phyloP scores from a whole-genome alignment of 2,113 vertebrate genomes.

The Colossoma macropomum region DNA sequence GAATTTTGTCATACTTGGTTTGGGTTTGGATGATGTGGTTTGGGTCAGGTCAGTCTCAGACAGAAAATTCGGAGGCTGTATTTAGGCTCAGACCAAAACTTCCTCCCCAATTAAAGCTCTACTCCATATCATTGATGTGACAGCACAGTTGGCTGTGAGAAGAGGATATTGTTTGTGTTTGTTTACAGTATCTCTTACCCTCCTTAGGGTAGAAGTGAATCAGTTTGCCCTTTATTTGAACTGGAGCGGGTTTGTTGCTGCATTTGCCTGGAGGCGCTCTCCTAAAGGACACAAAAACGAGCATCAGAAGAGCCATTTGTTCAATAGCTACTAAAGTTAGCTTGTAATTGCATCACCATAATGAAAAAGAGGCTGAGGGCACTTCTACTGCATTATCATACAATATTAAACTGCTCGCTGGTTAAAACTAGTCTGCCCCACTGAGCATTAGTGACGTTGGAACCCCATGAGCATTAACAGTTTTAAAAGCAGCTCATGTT shows the following conservation, averaged over 20 bases:
- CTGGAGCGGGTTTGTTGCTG: constrained; percentile 68
- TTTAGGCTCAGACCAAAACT: too few relatives aligned
- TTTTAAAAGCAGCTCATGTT: not conserved
- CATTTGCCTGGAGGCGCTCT: constrained; percentile 81
- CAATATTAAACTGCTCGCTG: not conserved
- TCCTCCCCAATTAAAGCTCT: not conserved
- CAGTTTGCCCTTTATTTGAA: constrained; percentile 80
- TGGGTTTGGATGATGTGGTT: too few relatives aligned
- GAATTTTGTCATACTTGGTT: too few relatives aligned
- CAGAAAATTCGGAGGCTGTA: too few relatives aligned
- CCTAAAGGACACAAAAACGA: constrained; percentile 57
- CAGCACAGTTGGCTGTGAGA: not conserved
- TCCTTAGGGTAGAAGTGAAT: constrained; percentile 79
- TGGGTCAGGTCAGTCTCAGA: too few relatives aligned
- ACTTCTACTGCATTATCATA: not conserved
- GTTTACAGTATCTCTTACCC: constrained; percentile 64
- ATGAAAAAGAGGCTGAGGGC: not conserved
- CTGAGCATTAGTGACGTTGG: not conserved
- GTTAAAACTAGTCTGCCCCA: not conserved
- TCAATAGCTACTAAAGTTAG: not conserved
- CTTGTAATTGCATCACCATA: not conserved
- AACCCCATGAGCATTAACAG: not conserved
- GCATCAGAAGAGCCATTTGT: not conserved
- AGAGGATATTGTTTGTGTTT: not conserved
- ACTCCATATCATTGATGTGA: not conserved